These are phyloP conservation scores for Salmo trutta DNA, from an alignment of 2,797 vertebrate species.

Conservation along the genomic window DNA sequence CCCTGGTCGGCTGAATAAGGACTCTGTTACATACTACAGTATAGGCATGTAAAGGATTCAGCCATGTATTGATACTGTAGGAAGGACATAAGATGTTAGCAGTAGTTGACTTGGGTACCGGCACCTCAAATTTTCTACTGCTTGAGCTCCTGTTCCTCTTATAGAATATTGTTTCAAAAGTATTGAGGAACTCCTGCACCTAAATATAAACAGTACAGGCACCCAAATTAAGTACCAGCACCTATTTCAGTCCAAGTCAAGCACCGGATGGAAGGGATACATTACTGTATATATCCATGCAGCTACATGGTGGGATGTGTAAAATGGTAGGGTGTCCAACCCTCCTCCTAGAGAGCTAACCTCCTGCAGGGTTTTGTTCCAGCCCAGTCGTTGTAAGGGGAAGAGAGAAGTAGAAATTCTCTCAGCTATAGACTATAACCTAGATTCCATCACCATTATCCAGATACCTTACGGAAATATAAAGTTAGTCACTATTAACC, in stretches of 20 bases:
- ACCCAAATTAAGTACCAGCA: no score
- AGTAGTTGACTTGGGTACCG: not conserved
- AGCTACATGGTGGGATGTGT: conserved; percentile 46
- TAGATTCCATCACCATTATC: conserved; percentile 63
- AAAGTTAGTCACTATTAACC: conserved; percentile 67
- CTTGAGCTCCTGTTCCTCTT: no score
- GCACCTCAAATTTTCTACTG: no score
- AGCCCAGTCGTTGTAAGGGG: conserved; percentile 54
- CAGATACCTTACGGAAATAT: conserved; percentile 62
- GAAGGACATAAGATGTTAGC: not conserved
- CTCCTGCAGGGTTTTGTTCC: not conserved
- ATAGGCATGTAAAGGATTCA: not conserved
- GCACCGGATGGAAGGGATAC: not conserved
- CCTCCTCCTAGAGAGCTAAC: not conserved
- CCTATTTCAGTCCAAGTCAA: no score
- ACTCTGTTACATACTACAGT: not conserved
- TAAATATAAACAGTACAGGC: no score
- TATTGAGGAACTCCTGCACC: no score
- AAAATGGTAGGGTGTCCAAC: conserved; percentile 36
- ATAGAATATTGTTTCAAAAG: no score
- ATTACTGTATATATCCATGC: not conserved
- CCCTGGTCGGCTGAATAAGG: not conserved
- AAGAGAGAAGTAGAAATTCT: conserved; percentile 52
- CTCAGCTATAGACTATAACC: conserved; percentile 39
- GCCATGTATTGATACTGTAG: not conserved